These are phyloP conservation scores for Agelas oroides DNA, from an alignment of 37 sponge, comb jelly and placozoan species.

Conservation along the genomic window DNA sequence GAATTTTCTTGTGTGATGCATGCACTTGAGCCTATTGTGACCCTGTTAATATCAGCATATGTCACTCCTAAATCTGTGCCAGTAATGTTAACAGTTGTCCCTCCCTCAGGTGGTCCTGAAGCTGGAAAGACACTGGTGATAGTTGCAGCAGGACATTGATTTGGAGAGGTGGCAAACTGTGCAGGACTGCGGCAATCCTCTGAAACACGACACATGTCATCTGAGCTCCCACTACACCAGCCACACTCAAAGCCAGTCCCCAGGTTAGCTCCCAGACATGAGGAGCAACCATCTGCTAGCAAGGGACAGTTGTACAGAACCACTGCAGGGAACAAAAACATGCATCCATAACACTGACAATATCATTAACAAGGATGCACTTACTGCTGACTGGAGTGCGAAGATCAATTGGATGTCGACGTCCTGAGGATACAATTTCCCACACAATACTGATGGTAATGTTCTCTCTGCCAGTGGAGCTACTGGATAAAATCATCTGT, in stretches of 20 bases:
- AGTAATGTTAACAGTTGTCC: conserved; percentile 67
- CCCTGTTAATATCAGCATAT: conserved; percentile 23
- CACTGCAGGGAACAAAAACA: conserved; percentile 25
- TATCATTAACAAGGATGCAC: neutral
- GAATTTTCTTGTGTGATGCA: conserved; percentile 30
- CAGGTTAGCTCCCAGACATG: conserved; percentile 33
- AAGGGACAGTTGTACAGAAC: conserved; percentile 50
- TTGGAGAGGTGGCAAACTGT: neutral
- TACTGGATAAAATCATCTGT: too few species aligned
- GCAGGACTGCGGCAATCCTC: conserved; percentile 39
- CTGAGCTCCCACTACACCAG: conserved; percentile 58
- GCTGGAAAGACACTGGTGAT: conserved; percentile 56
- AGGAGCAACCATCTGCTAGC: conserved; percentile 44
- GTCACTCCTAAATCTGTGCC: conserved; percentile 77
- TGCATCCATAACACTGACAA: too few species aligned
- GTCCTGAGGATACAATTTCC: neutral
- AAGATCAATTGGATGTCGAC: neutral
- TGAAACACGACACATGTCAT: neutral
- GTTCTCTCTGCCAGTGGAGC: too few species aligned
- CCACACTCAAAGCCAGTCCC: conserved; percentile 54
- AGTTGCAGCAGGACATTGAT: conserved; percentile 37
- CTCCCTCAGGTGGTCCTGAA: conserved; percentile 71
- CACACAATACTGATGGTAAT: conserved; percentile 19
- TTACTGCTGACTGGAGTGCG: neutral
- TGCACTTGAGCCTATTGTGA: neutral